Evolutionary conservation across 2,113 vertebrate genomes (phyloP), one percentile per base, ranked within the genome.

Genomic region (Actinemys pallida): DNA sequence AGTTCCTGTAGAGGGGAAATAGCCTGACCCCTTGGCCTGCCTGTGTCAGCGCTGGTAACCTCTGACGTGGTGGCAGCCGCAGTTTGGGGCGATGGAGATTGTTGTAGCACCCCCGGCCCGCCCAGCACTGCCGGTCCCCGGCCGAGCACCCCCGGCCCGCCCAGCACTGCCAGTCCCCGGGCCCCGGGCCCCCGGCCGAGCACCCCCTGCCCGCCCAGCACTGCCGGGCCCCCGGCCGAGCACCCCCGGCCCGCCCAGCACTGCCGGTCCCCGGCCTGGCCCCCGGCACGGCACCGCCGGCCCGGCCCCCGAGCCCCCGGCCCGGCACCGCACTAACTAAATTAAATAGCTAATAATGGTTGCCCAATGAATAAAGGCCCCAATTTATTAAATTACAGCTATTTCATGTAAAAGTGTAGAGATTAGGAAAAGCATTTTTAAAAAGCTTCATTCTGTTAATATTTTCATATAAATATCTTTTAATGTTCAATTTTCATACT

Each of bases 1-100:
- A 17, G 2, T 24, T 17, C 35, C 8, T 50, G 62, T 8, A 1
- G 54, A 24, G 35, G 14, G 8, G 5, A 25, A 50, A 12, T 4
- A 11, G 4, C 10, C 20, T 1, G 27, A 10, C 35, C 6, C 39
- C 1, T 4, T 5, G 47, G 53, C 45, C 19, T 57, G 5, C 42
- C 53, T 2, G 0, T 2, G 0, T 4, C 59, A 4, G 82, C 16
- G 76, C 56, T 35, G 14, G 56, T 29, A 35, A 8, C 1, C 5
- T 11, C 10, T 35, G 5, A 4, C 19, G 22, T 0, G 3, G 25
- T 14, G 56, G 12, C 13, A 47, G 45, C 75, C 42, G 20, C 42
- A 45, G 72, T 24, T 13, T 16, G 13, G 24, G 76, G 45, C 24
- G 42, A 27, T 3, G 76, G 65, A 39, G 65, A 22, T 39, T 22